These are phyloP conservation scores for Eriosoma lanigerum DNA, from an alignment of 1,140 invertebrate genomes.

Conservation along the genomic window DNA sequence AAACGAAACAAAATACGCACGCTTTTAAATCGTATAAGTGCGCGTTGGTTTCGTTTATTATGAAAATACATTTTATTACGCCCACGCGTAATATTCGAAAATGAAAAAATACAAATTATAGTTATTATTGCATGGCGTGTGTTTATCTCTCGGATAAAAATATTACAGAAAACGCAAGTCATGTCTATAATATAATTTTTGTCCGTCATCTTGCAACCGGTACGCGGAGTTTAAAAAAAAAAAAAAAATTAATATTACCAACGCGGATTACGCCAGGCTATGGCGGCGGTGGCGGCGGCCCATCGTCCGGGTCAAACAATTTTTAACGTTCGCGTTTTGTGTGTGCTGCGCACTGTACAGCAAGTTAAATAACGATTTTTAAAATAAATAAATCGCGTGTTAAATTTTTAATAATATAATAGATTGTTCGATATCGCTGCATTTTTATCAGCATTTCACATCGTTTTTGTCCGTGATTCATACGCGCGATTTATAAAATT, in stretches of 20 bases:
- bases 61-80: neutral
- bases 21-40: neutral
- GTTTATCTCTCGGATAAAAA: constrained; percentile 19
- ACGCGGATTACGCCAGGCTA: neutral
- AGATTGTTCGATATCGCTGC: no score
- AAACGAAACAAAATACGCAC: no score
- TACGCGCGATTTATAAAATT: no score
- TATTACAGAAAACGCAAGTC: constrained; percentile 20
- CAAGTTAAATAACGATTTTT: no score
- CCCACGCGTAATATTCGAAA: neutral
- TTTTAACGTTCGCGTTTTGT: neutral
- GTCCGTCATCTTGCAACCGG: constrained; percentile 35
- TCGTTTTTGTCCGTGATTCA: no score
- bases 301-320: neutral
- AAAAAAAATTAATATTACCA: neutral
- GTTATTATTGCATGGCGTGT: constrained; percentile 3
- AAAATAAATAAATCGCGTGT: no score
- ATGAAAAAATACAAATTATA: constrained; percentile 1
- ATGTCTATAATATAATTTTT: neutral
- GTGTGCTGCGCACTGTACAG: neutral
- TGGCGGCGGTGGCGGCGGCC: neutral
- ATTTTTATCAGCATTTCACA: no score
- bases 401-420: no score
- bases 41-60: neutral
- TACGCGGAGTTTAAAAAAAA: neutral